phyloP scores from a whole-genome alignment of 2,113 vertebrate species.

The Elaphurus davidianus region DNA sequence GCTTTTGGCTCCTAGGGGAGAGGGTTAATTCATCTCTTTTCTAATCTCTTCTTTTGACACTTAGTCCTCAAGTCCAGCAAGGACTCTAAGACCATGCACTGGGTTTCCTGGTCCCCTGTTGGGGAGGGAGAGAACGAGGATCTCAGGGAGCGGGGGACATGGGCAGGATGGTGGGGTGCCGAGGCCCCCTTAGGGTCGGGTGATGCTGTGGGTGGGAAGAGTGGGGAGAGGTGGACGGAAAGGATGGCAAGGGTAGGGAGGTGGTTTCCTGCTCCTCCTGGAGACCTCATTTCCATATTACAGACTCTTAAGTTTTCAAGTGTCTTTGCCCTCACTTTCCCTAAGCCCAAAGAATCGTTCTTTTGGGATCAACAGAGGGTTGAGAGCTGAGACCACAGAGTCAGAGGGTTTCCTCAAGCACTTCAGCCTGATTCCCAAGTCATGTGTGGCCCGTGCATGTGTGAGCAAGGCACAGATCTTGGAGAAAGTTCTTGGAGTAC shows the following conservation, averaged over 20 bases:
- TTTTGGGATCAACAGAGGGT: background rate
- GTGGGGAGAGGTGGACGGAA: background rate
- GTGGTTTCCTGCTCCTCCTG: background rate
- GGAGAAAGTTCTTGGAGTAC: background rate
- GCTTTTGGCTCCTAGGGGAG: background rate
- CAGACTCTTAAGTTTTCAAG: background rate
- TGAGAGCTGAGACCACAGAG: background rate
- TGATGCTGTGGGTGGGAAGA: background rate
- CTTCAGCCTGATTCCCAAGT: background rate
- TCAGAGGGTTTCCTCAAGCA: background rate
- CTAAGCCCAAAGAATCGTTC: background rate
- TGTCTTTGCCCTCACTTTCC: background rate
- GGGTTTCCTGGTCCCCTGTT: background rate
- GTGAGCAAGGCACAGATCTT: background rate
- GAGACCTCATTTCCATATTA: background rate
- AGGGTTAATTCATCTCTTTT: background rate
- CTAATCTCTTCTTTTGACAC: background rate
- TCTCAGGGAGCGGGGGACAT: rapidly evolving
- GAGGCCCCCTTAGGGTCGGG: background rate
- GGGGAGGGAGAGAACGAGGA: background rate
- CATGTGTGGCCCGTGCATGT: rapidly evolving
- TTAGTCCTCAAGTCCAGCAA: background rate
- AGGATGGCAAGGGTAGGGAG: too few relatives aligned
- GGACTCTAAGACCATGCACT: background rate
- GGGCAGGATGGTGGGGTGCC: background rate